phyloP scores from a whole-genome alignment of 2,888 invertebrate genomes.

The Labia minor region DNA sequence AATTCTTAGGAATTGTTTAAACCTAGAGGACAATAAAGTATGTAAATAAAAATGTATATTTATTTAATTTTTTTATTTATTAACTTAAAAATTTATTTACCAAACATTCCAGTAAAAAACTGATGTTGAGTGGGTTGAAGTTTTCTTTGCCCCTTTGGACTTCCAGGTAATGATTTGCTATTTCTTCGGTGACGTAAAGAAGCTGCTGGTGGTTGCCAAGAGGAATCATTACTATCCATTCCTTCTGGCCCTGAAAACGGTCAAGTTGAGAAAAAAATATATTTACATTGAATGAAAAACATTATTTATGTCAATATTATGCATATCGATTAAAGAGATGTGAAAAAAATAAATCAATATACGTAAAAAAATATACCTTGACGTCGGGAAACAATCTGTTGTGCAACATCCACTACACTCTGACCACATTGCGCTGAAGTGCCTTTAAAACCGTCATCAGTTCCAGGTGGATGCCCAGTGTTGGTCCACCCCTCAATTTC shows the following conservation, averaged over 20 bases:
- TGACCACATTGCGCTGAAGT: conserved; percentile 59
- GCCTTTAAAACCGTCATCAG: conserved; percentile 57
- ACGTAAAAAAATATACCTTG: neutral
- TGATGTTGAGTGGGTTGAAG: conserved; percentile 41
- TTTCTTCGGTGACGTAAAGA: conserved; percentile 41
- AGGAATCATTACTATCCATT: neutral
- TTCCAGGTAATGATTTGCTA: conserved; percentile 59
- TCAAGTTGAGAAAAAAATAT: neutral
- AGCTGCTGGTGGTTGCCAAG: neutral
- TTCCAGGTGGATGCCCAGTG: conserved; percentile 44
- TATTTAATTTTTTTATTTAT: no score
- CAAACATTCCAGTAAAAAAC: conserved; percentile 46
- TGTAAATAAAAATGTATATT: no score
- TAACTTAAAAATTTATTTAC: conserved; percentile 30
- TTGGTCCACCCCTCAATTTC: conserved; percentile 8
- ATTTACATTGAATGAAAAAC: neutral
- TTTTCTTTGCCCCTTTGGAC: conserved; percentile 49
- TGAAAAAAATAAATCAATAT: no score
- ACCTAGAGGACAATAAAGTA: no score
- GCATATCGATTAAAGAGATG: no score
- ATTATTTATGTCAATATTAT: no score
- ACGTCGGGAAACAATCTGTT: conserved; percentile 45
- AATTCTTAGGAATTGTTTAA: no score
- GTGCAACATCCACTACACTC: conserved; percentile 47
- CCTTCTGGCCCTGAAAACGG: neutral